These are phyloP conservation scores for Poecile atricapillus DNA, from an alignment of 2,113 vertebrate species.

Conservation along the genomic window DNA sequence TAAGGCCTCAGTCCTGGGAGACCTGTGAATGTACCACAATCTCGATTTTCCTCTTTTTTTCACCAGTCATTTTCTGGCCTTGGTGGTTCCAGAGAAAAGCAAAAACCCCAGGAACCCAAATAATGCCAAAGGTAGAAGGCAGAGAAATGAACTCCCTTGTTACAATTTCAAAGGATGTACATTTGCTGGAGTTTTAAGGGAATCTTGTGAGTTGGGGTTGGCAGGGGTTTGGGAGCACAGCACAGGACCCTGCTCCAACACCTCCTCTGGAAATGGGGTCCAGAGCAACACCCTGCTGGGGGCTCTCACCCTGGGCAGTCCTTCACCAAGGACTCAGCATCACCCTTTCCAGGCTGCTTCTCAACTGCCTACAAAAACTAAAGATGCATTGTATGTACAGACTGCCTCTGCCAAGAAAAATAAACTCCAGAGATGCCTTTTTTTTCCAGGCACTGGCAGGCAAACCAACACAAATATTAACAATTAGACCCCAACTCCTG, in stretches of 20 bases:
- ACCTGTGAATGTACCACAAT: conserved; percentile 19
- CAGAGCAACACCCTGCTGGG: not conserved
- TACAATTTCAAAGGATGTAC: not conserved
- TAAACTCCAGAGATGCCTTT: conserved; percentile 11
- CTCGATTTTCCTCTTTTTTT: not conserved
- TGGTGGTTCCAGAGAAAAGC: not conserved
- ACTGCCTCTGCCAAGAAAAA: conserved; percentile 46
- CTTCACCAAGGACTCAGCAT: not conserved
- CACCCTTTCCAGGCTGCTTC: not conserved
- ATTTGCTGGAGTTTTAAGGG: not conserved
- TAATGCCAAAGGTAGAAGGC: not conserved
- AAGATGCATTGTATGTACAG: conserved; percentile 27
- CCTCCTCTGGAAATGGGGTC: not conserved
- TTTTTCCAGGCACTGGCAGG: not conserved
- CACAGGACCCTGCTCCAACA: not conserved
- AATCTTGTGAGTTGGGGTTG: not conserved
- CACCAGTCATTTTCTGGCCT: not conserved
- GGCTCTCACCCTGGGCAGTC: not conserved
- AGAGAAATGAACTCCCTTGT: not conserved
- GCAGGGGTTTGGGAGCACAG: not conserved
- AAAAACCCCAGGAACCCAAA: not conserved
- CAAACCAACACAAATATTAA: not conserved
- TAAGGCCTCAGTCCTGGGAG: not conserved
- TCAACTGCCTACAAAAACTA: not conserved
- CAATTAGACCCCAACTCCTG: not conserved